Evolutionary conservation across 1,140 invertebrate species (phyloP), one percentile per base, ranked within the genome.

Genomic region (Cydia strobilella): DNA sequence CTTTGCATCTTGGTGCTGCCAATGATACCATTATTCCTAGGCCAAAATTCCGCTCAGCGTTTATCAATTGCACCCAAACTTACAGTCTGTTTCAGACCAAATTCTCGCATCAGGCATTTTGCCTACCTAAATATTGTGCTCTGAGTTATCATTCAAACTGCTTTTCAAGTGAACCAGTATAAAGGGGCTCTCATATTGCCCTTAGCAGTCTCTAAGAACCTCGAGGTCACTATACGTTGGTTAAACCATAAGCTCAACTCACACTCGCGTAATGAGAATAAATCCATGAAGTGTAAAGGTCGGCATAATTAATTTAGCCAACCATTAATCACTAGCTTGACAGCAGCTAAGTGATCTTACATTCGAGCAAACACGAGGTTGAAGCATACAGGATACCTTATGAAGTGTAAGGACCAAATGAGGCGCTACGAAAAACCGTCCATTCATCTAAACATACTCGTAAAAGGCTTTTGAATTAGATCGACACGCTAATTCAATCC

Each of bases 331-430:
- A 69, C 35, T 51, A 1, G n/a, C 27, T 18, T 69, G 65, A 20
- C 65, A 39, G 65, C 65, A 35, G 31, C 31, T 69, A 69, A 69
- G 65, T 69, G 65, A 69, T 69, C 65, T 65, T 1, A 69, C 65
- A 35, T 69, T 7, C 9, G 65, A 35, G 65, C n/a, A 69, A 69
- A 69, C 35, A 69, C 13, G 63, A 66, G 63, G 9, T 10, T 54
- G 1, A 10, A 20, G 18, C 9, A 59, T 59, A 59, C 20, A 59
- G 20, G 20, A 23, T 59, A 20, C 3, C 3, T 20, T 59, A 23
- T 20, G 48, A 54, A 18, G 3, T 15, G 20, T 59, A 59, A 59
- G 54, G 20, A 59, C 4, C 54, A 59, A 59, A 59, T 23, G 54
- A 59, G 54, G 54, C 54, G 54, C 0, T n/a, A 23, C 54, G 0